Evolutionary conservation across 2,888 invertebrate species (phyloP).

Genomic region (Rhingia campestris): DNA sequence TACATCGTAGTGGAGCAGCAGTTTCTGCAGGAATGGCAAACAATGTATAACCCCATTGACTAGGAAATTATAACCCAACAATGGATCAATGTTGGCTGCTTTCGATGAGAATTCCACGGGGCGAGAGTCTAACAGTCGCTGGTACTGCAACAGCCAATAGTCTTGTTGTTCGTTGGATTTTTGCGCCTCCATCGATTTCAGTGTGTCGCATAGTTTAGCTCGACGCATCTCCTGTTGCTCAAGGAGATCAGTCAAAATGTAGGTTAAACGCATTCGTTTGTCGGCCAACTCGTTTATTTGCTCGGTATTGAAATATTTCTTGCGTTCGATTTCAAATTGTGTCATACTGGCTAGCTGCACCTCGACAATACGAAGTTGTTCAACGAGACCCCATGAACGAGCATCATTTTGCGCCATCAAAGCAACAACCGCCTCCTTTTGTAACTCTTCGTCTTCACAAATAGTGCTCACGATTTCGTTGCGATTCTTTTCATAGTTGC

Average conservation of each 20-base stretch:
- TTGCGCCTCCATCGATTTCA: constrained; percentile 88
- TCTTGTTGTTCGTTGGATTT: constrained; percentile 84
- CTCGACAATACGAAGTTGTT: constrained; percentile 89
- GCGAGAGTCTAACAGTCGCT: constrained; percentile 89
- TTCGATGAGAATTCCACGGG: constrained; percentile 86
- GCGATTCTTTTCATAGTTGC: constrained; percentile 86
- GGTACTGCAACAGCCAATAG: constrained; percentile 92
- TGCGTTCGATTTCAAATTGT: constrained; percentile 88
- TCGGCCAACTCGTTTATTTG: constrained; percentile 88
- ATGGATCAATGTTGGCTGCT: constrained; percentile 86
- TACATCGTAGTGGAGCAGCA: constrained; percentile 75
- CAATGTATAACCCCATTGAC: constrained; percentile 90
- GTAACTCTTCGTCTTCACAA: constrained; percentile 87
- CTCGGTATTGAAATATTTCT: constrained; percentile 86
- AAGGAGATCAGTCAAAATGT: constrained; percentile 87
- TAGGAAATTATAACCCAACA: constrained; percentile 87
- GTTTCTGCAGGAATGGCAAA: constrained; percentile 86
- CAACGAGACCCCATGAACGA: constrained; percentile 89
- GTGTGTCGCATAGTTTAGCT: constrained; percentile 85
- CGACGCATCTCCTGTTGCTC: constrained; percentile 87
- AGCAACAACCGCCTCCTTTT: constrained; percentile 88
- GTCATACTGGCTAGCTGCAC: constrained; percentile 88
- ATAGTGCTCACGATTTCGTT: constrained; percentile 85
- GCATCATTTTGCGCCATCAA: constrained; percentile 89
- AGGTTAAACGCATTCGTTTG: constrained; percentile 87